Evolutionary conservation across 92 coral and sea anemone genomes (phyloP).

Genomic region (Epizoanthus illoricatus): DNA sequence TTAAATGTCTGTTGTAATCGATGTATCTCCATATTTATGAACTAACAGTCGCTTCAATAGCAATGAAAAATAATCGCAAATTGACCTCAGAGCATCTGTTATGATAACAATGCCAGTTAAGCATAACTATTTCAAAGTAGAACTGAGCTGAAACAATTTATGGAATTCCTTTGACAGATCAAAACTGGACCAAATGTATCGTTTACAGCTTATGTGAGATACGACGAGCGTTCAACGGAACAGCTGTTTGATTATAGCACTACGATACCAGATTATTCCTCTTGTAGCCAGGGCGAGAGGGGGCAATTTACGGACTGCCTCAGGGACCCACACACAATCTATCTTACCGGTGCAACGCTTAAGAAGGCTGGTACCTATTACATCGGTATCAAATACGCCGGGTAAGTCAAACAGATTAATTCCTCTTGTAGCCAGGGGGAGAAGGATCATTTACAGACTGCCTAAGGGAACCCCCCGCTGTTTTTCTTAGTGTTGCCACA

Average conservation of each 20-base stretch:
- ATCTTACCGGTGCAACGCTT: conserved; percentile 47
- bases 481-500: too few relatives aligned
- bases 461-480: too few relatives aligned
- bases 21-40: too few relatives aligned
- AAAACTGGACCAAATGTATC: conserved; percentile 4
- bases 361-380: conserved; percentile 41
- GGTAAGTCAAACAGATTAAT: neutral
- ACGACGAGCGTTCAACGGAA: conserved; percentile 22
- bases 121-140: neutral
- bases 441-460: too few relatives aligned
- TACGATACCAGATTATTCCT: conserved; percentile 16
- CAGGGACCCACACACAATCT: conserved; percentile 46
- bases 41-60: too few relatives aligned
- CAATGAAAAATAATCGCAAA: too few relatives aligned
- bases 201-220: conserved; percentile 32
- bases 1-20: too few relatives aligned
- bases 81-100: too few relatives aligned
- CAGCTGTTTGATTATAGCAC: conserved; percentile 13
- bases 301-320: conserved; percentile 34
- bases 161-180: neutral
- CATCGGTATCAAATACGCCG: conserved; percentile 41
- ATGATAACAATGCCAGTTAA: too few relatives aligned
- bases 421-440: too few relatives aligned
- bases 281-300: neutral
- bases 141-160: too few relatives aligned